Conservation (phyloP, 2,888 invertebrate genomes). For the Apotomis turbidana region DNA sequence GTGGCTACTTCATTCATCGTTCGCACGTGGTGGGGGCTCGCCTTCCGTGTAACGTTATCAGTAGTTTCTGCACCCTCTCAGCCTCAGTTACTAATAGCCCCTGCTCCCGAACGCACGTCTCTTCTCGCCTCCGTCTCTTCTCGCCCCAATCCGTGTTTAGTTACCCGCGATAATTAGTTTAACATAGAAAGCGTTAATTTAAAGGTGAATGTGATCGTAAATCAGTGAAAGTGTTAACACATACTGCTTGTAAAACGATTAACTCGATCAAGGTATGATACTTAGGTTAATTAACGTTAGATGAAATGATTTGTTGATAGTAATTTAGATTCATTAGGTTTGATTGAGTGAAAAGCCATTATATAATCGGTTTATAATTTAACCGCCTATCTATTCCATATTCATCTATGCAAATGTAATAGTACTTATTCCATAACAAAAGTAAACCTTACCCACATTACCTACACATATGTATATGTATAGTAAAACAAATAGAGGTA, state of each 20-base stretch:
- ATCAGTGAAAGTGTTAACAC: constrained; percentile 53
- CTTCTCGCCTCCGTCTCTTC: constrained; percentile 63
- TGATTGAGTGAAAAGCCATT: constrained; percentile 38
- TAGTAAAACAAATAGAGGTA: constrained; percentile 27
- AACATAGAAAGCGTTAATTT: constrained; percentile 39
- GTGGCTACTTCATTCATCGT: constrained; percentile 77
- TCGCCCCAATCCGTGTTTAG: constrained; percentile 57
- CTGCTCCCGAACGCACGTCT: constrained; percentile 78
- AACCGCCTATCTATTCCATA: constrained; percentile 17
- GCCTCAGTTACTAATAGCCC: constrained; percentile 81
- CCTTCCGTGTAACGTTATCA: constrained; percentile 83
- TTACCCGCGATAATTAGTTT: constrained; percentile 47
- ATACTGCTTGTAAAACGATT: constrained; percentile 49
- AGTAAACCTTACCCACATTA: constrained; percentile 32
- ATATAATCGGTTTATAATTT: constrained; percentile 27
- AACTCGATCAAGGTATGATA: constrained; percentile 51
- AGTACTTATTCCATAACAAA: constrained; percentile 9
- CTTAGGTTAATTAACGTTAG: constrained; percentile 43
- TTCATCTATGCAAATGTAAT: constrained; percentile 26
- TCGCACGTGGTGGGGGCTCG: constrained; percentile 74
- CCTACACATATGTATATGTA: constrained; percentile 17
- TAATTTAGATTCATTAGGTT: constrained; percentile 33
- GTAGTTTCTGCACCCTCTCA: constrained; percentile 81
- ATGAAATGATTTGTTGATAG: constrained; percentile 31
- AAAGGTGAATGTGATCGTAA: constrained; percentile 42